phyloP scores from a whole-genome alignment of 1,140 invertebrate species.

The Hylaeus volcanicus region DNA sequence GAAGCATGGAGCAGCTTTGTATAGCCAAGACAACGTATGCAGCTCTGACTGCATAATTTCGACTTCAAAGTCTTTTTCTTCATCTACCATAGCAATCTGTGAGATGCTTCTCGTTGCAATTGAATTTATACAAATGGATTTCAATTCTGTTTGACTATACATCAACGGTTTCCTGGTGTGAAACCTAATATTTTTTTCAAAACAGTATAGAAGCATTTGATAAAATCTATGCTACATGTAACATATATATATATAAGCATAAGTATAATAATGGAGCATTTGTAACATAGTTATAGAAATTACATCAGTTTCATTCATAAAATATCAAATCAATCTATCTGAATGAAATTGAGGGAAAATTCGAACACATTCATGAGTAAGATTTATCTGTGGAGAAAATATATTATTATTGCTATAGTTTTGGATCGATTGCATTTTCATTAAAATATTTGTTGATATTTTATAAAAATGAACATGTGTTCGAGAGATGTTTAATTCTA shows the following conservation, averaged over 20 bases:
- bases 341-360: background rate
- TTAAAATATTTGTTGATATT: background rate
- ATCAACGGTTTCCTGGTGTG: slow-evolving; percentile 31
- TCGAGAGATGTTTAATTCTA: background rate
- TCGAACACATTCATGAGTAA: background rate
- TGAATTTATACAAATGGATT: slow-evolving; percentile 3
- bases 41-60: slow-evolving; percentile 62
- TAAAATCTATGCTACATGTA: slow-evolving; percentile 13
- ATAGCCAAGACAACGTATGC: slow-evolving; percentile 83
- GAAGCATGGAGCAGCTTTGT: slow-evolving; percentile 86
- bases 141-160: slow-evolving; percentile 22
- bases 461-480: background rate
- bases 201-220: background rate
- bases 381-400: background rate
- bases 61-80: slow-evolving; percentile 64
- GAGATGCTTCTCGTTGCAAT: slow-evolving; percentile 55
- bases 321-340: background rate
- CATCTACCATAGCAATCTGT: slow-evolving; percentile 68
- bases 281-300: background rate
- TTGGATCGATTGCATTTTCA: background rate
- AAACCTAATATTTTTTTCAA: slow-evolving; percentile 44
- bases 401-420: background rate
- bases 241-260: background rate
- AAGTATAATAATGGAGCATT: background rate
- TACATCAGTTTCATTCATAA: slow-evolving; percentile 14